Base-by-base conservation (phyloP, 2,888 invertebrate genomes). In the Drosophila dives region DNA sequence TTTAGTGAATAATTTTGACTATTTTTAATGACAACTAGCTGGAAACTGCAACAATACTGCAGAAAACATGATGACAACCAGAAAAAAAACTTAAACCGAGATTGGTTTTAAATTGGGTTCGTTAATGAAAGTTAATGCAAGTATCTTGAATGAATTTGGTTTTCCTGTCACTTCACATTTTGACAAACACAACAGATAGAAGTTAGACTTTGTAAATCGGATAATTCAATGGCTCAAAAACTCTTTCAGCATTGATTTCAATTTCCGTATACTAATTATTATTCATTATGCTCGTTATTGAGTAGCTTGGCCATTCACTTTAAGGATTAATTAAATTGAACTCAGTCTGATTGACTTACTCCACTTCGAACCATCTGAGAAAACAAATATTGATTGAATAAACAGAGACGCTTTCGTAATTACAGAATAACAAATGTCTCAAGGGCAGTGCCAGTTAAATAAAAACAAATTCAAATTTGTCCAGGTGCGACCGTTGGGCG, bases 401-500 rank as follows among this genome's bases (percentile, higher is more conserved):
- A 61, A 58, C 62, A 38, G 53, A 49, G 29, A 63, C 49, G 40
- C 54, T 53, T 48, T 67, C 55, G 67, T 64, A 76, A 76, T 76
- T 76, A 76, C 64, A 67, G 61, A 67, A 54, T 61, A 49, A 12
- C 4, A 60, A 62, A 76, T 75, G 72, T 76, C 77, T 56, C 75
- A 76, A 77, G 75, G 72, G 72, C 62, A 63, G 36, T 48, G 15
- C 23, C 34, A 32, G 38, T 38, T 70, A 59, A 63, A 58, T 26
- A 59, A n/a, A n/a, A n/a, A 58, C 59, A 49, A 50, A 23, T 29
- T n/a, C 55, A n/a, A 55, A 32, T 34, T 53, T 20, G 32, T 1
- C 38, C 49, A 20, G 17, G 36, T 15, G 23, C 34, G 17, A 53
- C 23, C 15, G 23, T 36, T 36, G 32, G 50, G 34, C 58, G 68